Percentiles rank a stretch among this genome's conserved stretches.
Evolutionary conservation across 2,797 vertebrate species (phyloP).

Genomic region (Sparidentex hasta): DNA sequence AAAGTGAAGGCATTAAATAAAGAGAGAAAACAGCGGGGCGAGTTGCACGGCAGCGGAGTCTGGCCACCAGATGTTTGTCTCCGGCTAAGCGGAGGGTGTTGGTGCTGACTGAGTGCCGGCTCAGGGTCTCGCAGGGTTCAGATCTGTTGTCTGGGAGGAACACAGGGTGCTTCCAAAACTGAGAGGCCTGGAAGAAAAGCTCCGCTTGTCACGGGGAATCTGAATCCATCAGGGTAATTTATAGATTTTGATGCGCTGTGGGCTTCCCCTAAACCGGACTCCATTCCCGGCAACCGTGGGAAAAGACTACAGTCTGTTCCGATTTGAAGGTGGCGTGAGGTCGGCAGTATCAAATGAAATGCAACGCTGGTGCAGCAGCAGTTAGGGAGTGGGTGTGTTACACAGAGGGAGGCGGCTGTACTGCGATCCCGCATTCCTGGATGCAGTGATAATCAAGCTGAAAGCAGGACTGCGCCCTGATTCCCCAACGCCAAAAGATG

Average conservation of each 20-base stretch:
- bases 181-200: slow-evolving; percentile 29
- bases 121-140: slow-evolving; percentile 61
- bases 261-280: slow-evolving; percentile 5
- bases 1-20: slow-evolving; percentile 58
- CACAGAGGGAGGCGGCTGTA: slow-evolving; percentile 42
- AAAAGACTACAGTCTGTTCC: slow-evolving; percentile 35
- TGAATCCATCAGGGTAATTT: slow-evolving; percentile 20
- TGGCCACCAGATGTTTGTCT: slow-evolving; percentile 81
- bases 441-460: slow-evolving; percentile 54
- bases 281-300: slow-evolving; percentile 11
- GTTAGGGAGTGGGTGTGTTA: slow-evolving; percentile 61
- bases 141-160: slow-evolving; percentile 61
- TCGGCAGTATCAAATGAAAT: slow-evolving; percentile 43
- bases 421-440: slow-evolving; percentile 64
- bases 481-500: slow-evolving; percentile 52
- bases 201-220: slow-evolving; percentile 30
- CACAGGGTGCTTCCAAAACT: slow-evolving; percentile 36
- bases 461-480: slow-evolving; percentile 42
- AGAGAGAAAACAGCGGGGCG: slow-evolving; percentile 53
- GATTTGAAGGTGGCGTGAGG: slow-evolving; percentile 40
- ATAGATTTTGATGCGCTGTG: slow-evolving; percentile 23
- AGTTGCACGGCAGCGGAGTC: slow-evolving; percentile 59
- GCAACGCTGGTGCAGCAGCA: slow-evolving; percentile 35
- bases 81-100: slow-evolving; percentile 62
- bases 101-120: slow-evolving; percentile 58